Conservation (phyloP, 1,140 invertebrate genomes). For the Calycopis cecrops region DNA sequence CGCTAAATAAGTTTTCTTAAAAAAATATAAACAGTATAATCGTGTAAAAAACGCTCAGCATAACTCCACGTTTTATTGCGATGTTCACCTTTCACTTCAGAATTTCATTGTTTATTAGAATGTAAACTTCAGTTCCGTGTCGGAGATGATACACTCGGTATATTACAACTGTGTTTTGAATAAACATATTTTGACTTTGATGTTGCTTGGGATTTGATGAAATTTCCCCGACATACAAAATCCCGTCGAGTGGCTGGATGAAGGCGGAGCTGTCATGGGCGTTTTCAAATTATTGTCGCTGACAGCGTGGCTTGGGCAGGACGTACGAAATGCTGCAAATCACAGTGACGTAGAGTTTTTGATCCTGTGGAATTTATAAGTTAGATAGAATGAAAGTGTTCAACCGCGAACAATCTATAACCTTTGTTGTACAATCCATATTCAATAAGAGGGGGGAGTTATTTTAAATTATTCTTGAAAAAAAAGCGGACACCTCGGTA, state of each 20-base stretch:
- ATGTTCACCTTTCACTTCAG: too few species aligned
- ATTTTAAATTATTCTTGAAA: too few species aligned
- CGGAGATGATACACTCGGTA: too few species aligned
- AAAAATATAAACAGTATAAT: too few species aligned
- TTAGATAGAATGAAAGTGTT: slow-evolving; percentile 2
- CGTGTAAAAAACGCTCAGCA: too few species aligned
- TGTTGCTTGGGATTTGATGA: not conserved
- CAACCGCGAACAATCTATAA: not conserved
- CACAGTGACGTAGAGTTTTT: slow-evolving; percentile 22
- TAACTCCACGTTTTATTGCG: too few species aligned
- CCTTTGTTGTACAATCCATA: too few species aligned
- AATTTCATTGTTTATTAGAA: too few species aligned
- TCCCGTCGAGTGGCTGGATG: slow-evolving; percentile 31
- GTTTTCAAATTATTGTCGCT: slow-evolving; percentile 60
- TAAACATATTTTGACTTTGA: not conserved
- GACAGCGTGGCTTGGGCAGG: slow-evolving; percentile 35
- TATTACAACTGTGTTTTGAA: not conserved
- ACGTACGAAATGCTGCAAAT: slow-evolving; percentile 42
- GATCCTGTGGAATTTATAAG: not conserved
- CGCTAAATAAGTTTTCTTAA: too few species aligned
- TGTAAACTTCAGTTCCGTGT: too few species aligned
- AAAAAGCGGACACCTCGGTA: too few species aligned
- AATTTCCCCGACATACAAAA: slow-evolving; percentile 38
- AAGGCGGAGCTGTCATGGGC: slow-evolving; percentile 38
- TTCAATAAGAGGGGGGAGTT: too few species aligned